Base-by-base conservation (phyloP, 2,113 vertebrate genomes). In the Nothobranchius kuhntae region DNA sequence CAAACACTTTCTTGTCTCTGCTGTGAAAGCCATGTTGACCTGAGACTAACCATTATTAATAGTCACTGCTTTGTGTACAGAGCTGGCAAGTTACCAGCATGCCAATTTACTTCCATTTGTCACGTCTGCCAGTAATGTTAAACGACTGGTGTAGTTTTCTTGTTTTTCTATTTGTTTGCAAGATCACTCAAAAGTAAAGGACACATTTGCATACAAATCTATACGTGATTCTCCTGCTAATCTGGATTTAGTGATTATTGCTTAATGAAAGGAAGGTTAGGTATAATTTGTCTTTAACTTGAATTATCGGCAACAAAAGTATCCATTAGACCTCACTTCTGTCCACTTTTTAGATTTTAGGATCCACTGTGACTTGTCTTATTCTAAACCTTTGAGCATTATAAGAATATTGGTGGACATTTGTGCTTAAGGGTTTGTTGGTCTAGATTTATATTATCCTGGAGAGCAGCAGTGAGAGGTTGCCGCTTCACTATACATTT, bases 401-500 rank as follows among this genome's bases (percentile, higher is more conserved):
- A 64, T 10, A 14, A 9, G 40, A 56, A 57, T 50, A 51, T 21
- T 21, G 48, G 50, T n/a, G n/a, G n/a, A n/a, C n/a, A n/a, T 70
- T 52, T 72, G 24, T 13, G 51, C 45, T 62, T 12, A 10, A 4
- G 13, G 40, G 38, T 77, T 55, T 62, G 59, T 50, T 77, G 44
- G 12, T 50, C 73, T 55, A 69, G 63, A 63, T 80, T 71, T 52
- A 51, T 56, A 61, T 78, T 63, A 53, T 35, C 40, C 54, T 51
- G 11, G 54, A 30, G 74, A 61, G 40, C 45, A 57, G 60, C 71
- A 68, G 66, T 14, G 51, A 66, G 56, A 51, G 65, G 71, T 61
- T 75, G 75, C 68, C 8, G 68, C 75, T 69, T 67, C 59, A 14
- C 75, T 73, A 83, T 86, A 73, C 81, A 86, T 89, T 83, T 86